These are phyloP conservation scores for Mionectes olivaceus DNA, from an alignment of 2,797 vertebrate species.

Conservation along the genomic window DNA sequence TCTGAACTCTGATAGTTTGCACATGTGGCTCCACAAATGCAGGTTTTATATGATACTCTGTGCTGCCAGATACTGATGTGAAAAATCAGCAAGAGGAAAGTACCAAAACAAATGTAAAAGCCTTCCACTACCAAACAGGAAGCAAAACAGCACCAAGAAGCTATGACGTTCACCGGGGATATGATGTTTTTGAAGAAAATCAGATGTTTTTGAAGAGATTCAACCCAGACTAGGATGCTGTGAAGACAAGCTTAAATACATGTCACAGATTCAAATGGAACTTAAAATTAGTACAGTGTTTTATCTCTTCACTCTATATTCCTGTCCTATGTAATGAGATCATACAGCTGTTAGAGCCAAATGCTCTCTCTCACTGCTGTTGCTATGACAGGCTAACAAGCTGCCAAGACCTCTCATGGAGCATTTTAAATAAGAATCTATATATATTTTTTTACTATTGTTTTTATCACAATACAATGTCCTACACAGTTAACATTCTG, in stretches of 20 bases:
- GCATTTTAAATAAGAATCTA: not conserved
- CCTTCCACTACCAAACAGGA: not conserved
- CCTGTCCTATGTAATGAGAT: conserved; percentile 40
- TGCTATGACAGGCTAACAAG: not conserved
- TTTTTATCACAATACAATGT: not conserved
- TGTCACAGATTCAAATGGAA: not conserved
- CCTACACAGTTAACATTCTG: not conserved
- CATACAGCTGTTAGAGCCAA: conserved; percentile 22
- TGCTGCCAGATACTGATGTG: not conserved
- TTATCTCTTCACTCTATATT: conserved; percentile 11
- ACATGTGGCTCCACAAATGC: not conserved
- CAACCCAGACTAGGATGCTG: not conserved
- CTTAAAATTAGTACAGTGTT: conserved; percentile 38
- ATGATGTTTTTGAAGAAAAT: not conserved
- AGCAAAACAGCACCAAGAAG: not conserved
- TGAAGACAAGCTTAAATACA: conserved; percentile 3
- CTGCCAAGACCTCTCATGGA: conserved; percentile 11
- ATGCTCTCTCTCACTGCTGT: not conserved
- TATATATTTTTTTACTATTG: not conserved
- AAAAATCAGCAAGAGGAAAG: not conserved
- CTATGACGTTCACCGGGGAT: not conserved
- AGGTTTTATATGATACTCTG: not conserved
- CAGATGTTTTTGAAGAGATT: not conserved
- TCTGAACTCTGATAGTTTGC: not conserved
- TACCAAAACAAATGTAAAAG: not conserved